A percentile compares a stretch with the other conserved stretches of the same genome.
Evolutionary conservation across 2,113 vertebrate species (phyloP).

Genomic region (Varanus komodoensis): DNA sequence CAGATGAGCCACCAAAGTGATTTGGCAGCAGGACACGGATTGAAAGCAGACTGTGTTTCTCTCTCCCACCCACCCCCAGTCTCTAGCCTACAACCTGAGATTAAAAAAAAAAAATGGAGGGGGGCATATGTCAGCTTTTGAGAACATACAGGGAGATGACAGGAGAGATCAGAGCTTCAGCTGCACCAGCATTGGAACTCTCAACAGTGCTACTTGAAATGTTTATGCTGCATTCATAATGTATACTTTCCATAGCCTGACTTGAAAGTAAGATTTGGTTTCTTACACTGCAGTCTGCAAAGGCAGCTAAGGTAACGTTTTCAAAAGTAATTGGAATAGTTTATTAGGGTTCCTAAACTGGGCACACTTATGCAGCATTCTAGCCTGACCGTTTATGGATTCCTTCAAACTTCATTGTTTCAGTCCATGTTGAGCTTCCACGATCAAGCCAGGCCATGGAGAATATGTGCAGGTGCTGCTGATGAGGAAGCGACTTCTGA

Average conservation of each 20-base stretch:
- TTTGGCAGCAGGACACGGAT: slow-evolving; percentile 55
- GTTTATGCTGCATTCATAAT: slow-evolving; percentile 30
- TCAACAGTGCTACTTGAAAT: slow-evolving; percentile 12
- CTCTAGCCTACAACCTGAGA: slow-evolving; percentile 46
- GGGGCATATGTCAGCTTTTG: slow-evolving; percentile 43
- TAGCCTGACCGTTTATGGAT: background rate
- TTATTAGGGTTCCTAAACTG: too few relatives aligned
- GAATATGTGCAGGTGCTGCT: background rate
- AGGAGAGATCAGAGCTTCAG: slow-evolving; percentile 52
- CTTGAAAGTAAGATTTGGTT: background rate
- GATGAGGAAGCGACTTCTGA: background rate
- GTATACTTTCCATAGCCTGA: background rate
- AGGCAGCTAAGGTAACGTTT: background rate
- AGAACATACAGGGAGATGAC: slow-evolving; percentile 45
- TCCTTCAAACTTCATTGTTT: background rate
- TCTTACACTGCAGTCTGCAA: background rate
- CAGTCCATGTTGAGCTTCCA: background rate
- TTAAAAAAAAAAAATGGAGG: background rate
- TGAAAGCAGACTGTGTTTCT: slow-evolving; percentile 35
- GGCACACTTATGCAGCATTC: background rate
- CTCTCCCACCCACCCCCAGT: background rate
- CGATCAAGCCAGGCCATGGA: background rate
- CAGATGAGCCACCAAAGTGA: slow-evolving; percentile 46
- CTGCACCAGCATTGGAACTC: slow-evolving; percentile 38
- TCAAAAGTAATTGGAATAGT: background rate